Conservation (phyloP, 1,140 invertebrate genomes). For the Diabrotica undecimpunctata region DNA sequence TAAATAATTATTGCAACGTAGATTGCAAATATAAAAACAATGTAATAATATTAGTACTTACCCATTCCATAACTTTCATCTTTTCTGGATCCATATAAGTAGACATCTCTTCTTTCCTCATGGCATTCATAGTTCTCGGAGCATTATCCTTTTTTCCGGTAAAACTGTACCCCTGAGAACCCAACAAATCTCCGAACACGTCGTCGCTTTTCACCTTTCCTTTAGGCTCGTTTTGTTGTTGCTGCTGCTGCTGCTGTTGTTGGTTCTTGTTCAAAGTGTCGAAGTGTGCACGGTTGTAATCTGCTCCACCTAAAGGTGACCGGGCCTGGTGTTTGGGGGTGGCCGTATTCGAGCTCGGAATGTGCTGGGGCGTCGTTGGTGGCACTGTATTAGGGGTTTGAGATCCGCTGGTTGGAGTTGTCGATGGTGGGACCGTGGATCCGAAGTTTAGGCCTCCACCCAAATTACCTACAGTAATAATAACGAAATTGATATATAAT, state of each 20-base stretch:
- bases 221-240: conserved; percentile 38
- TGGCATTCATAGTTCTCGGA: conserved; percentile 87
- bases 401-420: conserved; percentile 22
- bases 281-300: conserved; percentile 57
- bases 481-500: background rate
- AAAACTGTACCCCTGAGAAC: conserved; percentile 83
- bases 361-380: conserved; percentile 45
- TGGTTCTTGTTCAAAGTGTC: conserved; percentile 53
- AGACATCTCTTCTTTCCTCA: conserved; percentile 83
- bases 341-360: conserved; percentile 48
- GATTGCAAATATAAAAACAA: background rate
- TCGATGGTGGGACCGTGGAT: conserved; percentile 6
- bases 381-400: conserved; percentile 38
- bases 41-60: conserved; percentile 38
- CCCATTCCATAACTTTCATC: conserved; percentile 77
- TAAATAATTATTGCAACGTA: too few species aligned
- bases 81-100: conserved; percentile 90
- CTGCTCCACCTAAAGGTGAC: conserved; percentile 37
- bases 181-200: conserved; percentile 87
- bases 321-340: conserved; percentile 46
- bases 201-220: conserved; percentile 57
- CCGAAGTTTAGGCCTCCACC: conserved; percentile 25
- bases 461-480: conserved; percentile 26
- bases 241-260: background rate
- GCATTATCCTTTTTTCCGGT: conserved; percentile 70